Conservation (phyloP, 2,888 invertebrate genomes). For the Coenonympha glycerion region DNA sequence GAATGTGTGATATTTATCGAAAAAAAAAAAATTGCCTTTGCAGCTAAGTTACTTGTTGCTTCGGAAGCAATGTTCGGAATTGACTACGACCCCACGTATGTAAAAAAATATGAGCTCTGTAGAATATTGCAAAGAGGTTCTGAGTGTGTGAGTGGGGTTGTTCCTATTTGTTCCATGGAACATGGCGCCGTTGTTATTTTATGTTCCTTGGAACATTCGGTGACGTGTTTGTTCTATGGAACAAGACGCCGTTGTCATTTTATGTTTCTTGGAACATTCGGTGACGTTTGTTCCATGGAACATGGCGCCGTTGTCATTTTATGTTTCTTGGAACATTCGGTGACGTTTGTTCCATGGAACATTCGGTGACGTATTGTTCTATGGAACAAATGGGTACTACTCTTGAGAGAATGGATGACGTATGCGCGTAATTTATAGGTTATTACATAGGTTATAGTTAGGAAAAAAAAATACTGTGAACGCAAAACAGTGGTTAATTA, state of each 20-base stretch:
- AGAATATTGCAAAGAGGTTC: conserved; percentile 58
- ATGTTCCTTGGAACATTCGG: no score
- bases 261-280: no score
- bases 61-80: conserved; percentile 51
- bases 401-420: conserved; percentile 36
- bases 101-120: conserved; percentile 59
- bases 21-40: conserved; percentile 48
- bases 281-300: no score
- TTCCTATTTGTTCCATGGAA: no score
- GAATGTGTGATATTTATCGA: conserved; percentile 60
- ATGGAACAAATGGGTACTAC: no score
- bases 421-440: conserved; percentile 42
- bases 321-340: no score
- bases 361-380: no score
- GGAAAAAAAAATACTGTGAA: conserved; percentile 62
- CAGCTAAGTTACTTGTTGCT: conserved; percentile 47
- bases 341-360: no score
- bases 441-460: conserved; percentile 63
- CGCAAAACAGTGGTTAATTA: conserved; percentile 47
- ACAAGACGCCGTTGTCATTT: no score
- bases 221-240: no score
- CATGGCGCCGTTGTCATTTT: no score
- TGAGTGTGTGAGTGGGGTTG: conserved; percentile 35
- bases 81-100: conserved; percentile 63
- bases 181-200: no score